Evolutionary conservation across 2,797 vertebrate genomes (phyloP), one percentile per base, ranked within the genome.

Genomic region (Etheostoma nigrum): DNA sequence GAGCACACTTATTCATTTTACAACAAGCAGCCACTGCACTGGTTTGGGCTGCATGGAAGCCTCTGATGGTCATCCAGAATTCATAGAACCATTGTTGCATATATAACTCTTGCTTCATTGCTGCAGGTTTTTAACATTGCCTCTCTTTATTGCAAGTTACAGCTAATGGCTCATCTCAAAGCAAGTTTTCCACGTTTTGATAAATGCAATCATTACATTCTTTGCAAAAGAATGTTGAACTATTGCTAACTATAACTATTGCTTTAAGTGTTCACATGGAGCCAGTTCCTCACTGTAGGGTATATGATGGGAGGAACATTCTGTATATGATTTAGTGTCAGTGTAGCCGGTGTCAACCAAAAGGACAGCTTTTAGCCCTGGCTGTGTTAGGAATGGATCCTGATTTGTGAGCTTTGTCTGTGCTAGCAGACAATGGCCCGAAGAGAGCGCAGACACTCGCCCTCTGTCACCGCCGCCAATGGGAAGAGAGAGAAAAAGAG

Each of bases 401-500:
- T 86, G 77, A 82, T 65, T 55, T 81, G 57, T 86, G 78, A 88
- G 89, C 72, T 92, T 82, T 94, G 82, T 93, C 77, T 93, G 78
- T 93, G 80, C 84, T 67, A 52, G 54, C 87, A 97, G 97, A 96
- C 94, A 84, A 91, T 86, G 84, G 78, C 88, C 78, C 87, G 96
- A 92, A 96, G 96, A 94, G 92, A 95, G 89, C 94, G 96, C 90
- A 95, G 86, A 86, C 95, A 95, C 88, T 93, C 95, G 87, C 89
- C 89, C 65, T 94, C 95, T 85, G 89, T 95, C 76, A 95, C 94
- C 72, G 88, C 93, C 76, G 89, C 93, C 91, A 95, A 95, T 81
- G 96, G 95, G 40, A 91, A 91, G 18, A 86, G 82, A 94, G 96
- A 96, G 83, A 96, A 77, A 84, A 94, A 94, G 91, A 95, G 93